phyloP scores from a whole-genome alignment of 2,888 invertebrate species.

The Euproctis similis region DNA sequence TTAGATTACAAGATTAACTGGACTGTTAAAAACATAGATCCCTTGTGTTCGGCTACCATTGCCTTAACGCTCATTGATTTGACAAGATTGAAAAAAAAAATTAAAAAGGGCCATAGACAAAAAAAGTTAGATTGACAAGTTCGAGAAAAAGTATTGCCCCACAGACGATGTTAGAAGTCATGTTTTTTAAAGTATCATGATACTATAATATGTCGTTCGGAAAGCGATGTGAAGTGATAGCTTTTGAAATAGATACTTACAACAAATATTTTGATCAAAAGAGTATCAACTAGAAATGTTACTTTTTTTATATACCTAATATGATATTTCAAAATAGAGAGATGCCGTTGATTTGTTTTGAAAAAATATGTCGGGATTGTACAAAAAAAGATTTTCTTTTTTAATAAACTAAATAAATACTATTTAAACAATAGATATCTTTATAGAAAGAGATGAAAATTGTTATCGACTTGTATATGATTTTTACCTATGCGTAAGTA shows the following conservation, averaged over 20 bases:
- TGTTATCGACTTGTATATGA: too few species aligned
- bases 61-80: slow-evolving; percentile 46
- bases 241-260: slow-evolving; percentile 43
- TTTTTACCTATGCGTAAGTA: too few species aligned
- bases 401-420: too few species aligned
- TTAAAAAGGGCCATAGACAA: slow-evolving; percentile 2
- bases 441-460: too few species aligned
- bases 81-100: slow-evolving; percentile 16
- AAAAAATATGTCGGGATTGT: too few species aligned
- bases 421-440: too few species aligned
- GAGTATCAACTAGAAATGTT: slow-evolving; percentile 16
- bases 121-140: slow-evolving; percentile 9
- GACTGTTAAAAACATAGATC: slow-evolving; percentile 53
- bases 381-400: too few species aligned
- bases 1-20: slow-evolving; percentile 65
- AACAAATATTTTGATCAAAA: slow-evolving; percentile 21
- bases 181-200: slow-evolving; percentile 27
- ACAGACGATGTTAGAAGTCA: slow-evolving; percentile 25
- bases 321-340: too few species aligned
- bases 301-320: too few species aligned
- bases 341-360: too few species aligned
- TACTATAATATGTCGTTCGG: slow-evolving; percentile 24
- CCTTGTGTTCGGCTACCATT: slow-evolving; percentile 43
- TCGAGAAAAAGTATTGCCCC: slow-evolving; percentile 6
- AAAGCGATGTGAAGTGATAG: slow-evolving; percentile 38